Evolutionary conservation across 2,888 invertebrate genomes (phyloP), one percentile per base, ranked within the genome.

Genomic region (Drosophila pegasa): DNA sequence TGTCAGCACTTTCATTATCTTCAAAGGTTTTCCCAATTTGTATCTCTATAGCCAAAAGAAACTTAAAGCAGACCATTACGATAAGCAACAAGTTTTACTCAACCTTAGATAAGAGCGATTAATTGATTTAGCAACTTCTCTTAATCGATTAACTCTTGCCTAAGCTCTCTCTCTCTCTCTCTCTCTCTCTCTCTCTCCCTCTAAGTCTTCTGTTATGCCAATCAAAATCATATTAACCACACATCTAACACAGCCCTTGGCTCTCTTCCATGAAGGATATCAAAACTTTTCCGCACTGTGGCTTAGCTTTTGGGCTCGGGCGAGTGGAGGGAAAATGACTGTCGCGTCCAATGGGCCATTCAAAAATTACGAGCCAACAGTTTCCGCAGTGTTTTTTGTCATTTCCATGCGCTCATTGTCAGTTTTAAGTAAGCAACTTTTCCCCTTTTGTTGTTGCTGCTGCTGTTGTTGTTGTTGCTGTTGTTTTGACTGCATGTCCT

Each of bases 401-500:
- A 87, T 80, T 87, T 87, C 82, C 81, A 87, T 81, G 79, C 86
- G 75, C 82, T 86, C 85, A 87, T 86, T 86, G 87, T 86, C 86
- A 86, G 87, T 78, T 85, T 80, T 74, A 86, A 86, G 85, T 87
- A 82, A 85, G 85, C 78, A 83, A 86, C 76, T 85, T 87, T 78
- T 78, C 45, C 65, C 63, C 58, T 60, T 50, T 71, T 63, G 35
- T 57, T 47, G 40, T 65, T 59, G 41, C 38, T 61, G n/a, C n/a
- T n/a, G n/a, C n/a, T n/a, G n/a, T n/a, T n/a, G 29, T 43, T 56
- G 18, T 16, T 41, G 48, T 47, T 50, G 50, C 18, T 47, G 31
- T 45, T 43, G 25, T 43, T 45, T 45, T 35, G 33, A 35, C 33
- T 33, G 50, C 50, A 50, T 61, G 52, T 68, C 45, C 59, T 65